These are phyloP conservation scores for Lepeophtheirus nordmannii DNA, from an alignment of 2,888 invertebrate species.

Conservation along the genomic window DNA sequence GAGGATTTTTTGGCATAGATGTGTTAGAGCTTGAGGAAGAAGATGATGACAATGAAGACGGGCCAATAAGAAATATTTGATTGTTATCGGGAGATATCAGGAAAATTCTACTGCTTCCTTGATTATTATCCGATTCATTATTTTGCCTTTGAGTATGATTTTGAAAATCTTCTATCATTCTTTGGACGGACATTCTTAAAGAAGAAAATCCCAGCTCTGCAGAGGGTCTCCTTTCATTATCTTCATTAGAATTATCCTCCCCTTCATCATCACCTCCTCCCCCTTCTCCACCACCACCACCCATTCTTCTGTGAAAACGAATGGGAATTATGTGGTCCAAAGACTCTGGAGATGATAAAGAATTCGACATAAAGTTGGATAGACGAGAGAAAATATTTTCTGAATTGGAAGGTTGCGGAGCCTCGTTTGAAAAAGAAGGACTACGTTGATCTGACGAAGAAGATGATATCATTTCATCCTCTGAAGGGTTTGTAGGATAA, in stretches of 20 bases:
- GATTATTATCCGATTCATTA: not conserved
- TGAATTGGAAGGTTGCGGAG: not conserved
- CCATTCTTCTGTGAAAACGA: not conserved
- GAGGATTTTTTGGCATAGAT: slow-evolving; percentile 30
- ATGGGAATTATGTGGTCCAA: not conserved
- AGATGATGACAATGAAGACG: slow-evolving; percentile 25
- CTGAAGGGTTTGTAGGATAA: not conserved
- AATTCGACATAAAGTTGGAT: not conserved
- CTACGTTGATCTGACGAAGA: slow-evolving; percentile 3
- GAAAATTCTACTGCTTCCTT: not conserved
- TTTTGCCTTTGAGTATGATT: slow-evolving; percentile 35
- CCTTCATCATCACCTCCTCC: not conserved
- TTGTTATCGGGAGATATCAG: slow-evolving; percentile 31
- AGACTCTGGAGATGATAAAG: not conserved
- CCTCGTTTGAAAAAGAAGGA: not conserved
- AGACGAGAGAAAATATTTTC: not conserved
- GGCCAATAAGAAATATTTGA: slow-evolving; percentile 24
- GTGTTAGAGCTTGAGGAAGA: slow-evolving; percentile 31
- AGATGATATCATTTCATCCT: slow-evolving; percentile 7
- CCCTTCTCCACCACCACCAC: not conserved
- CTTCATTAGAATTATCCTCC: not conserved
- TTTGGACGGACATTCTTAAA: not conserved
- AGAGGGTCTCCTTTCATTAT: not conserved
- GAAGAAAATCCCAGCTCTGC: not conserved
- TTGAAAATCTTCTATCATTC: not conserved